Conservation (phyloP, 2,888 invertebrate species). For the Drosophila atripex region DNA sequence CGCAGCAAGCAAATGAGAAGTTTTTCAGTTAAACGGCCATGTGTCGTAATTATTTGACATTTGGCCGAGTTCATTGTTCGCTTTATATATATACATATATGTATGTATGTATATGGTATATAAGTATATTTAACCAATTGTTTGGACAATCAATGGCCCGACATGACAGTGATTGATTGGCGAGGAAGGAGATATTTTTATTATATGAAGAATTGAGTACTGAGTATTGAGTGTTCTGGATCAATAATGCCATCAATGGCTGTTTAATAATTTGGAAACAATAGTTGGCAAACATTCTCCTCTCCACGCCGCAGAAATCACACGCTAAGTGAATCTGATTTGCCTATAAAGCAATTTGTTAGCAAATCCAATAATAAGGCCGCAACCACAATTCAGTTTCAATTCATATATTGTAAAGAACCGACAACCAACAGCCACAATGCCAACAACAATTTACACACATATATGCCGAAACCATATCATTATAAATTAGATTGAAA, state of each 20-base stretch:
- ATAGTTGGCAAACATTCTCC: neutral
- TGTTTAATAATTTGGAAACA: neutral
- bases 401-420: constrained; percentile 4
- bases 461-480: constrained; percentile 44
- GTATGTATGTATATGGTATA: neutral
- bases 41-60: constrained; percentile 36
- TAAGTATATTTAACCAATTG: constrained; percentile 31
- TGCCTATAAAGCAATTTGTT: constrained; percentile 21
- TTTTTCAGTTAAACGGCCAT: no score
- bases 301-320: constrained; percentile 45
- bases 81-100: no score
- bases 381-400: constrained; percentile 34
- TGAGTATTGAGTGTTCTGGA: neutral
- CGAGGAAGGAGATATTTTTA: constrained; percentile 21
- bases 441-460: constrained; percentile 18
- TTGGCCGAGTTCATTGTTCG: constrained; percentile 36
- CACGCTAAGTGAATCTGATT: constrained; percentile 44
- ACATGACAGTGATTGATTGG: constrained; percentile 41
- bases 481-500: constrained; percentile 65
- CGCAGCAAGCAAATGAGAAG: constrained; percentile 27
- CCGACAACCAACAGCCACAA: constrained; percentile 23
- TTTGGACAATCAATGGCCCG: constrained; percentile 32
- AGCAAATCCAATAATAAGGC: constrained; percentile 32
- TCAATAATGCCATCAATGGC: neutral
- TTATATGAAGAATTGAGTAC: constrained; percentile 21